A percentile compares a stretch with the other conserved stretches of the same genome.
phyloP scores from a whole-genome alignment of 2,888 invertebrate species.

The Sicus ferrugineus region DNA sequence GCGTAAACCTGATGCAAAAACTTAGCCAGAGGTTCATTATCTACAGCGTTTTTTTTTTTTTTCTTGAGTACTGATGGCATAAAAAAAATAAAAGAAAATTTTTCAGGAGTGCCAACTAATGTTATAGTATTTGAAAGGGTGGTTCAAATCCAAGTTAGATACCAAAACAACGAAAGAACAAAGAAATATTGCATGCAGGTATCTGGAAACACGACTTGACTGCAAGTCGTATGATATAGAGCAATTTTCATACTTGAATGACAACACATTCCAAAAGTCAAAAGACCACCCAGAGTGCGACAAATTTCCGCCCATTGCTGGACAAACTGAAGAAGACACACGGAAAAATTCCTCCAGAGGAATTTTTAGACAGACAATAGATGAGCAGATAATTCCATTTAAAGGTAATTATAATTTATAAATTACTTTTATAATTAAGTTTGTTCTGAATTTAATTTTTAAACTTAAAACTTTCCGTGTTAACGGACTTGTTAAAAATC shows the following conservation, averaged over 20 bases:
- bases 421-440: too few relatives aligned
- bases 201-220: not conserved
- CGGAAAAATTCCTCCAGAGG: not conserved
- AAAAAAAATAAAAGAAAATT: too few relatives aligned
- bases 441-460: too few relatives aligned
- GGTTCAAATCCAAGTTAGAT: too few relatives aligned
- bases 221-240: not conserved
- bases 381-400: not conserved
- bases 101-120: too few relatives aligned
- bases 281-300: not conserved
- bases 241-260: conserved; percentile 1
- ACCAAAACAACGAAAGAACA: not conserved
- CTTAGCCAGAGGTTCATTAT: too few relatives aligned
- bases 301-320: not conserved
- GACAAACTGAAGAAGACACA: not conserved
- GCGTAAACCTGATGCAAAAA: too few relatives aligned
- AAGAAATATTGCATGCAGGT: not conserved
- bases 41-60: too few relatives aligned
- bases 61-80: too few relatives aligned
- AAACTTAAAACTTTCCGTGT: too few relatives aligned
- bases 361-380: not conserved
- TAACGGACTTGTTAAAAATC: too few relatives aligned
- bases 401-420: not conserved
- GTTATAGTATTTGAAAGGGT: too few relatives aligned
- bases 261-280: conserved; percentile 3